Conservation (phyloP, 2,113 vertebrate genomes). For the Sorex araneus region DNA sequence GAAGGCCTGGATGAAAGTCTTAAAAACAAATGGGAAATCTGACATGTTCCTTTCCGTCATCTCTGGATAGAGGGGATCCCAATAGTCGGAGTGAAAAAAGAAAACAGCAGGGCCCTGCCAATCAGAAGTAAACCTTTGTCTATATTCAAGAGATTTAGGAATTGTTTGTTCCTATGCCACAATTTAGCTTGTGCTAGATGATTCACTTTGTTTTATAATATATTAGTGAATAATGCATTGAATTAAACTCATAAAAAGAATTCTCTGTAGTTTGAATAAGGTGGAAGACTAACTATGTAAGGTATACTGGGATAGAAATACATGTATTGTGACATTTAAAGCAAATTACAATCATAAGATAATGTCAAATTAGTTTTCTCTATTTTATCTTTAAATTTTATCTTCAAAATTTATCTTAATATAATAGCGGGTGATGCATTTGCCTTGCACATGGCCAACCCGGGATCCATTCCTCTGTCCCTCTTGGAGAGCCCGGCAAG, state of each 20-base stretch:
- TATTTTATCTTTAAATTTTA: too few relatives aligned
- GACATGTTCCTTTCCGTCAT: background rate
- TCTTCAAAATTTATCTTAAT: background rate
- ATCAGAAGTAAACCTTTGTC: background rate
- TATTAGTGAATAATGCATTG: background rate
- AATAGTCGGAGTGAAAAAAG: constrained; percentile 18
- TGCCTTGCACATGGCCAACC: too few relatives aligned
- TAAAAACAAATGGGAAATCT: background rate
- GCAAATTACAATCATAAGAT: background rate
- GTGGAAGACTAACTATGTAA: background rate
- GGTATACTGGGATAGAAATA: background rate
- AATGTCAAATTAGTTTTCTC: background rate
- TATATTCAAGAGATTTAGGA: constrained; percentile 26
- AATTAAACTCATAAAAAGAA: constrained; percentile 38
- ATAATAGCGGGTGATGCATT: too few relatives aligned
- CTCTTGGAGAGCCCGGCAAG: too few relatives aligned
- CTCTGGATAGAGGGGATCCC: background rate
- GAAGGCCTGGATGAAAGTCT: background rate
- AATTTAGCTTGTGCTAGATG: background rate
- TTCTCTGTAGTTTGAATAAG: constrained; percentile 15
- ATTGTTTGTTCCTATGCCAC: background rate
- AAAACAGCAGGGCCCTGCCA: background rate
- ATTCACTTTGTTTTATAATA: background rate
- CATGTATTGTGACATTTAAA: constrained; percentile 30
- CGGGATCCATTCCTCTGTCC: too few relatives aligned